A percentile compares a stretch with the other conserved stretches of the same genome.
phyloP scores from a whole-genome alignment of 2,797 vertebrate genomes.

The Liparis tanakae region DNA sequence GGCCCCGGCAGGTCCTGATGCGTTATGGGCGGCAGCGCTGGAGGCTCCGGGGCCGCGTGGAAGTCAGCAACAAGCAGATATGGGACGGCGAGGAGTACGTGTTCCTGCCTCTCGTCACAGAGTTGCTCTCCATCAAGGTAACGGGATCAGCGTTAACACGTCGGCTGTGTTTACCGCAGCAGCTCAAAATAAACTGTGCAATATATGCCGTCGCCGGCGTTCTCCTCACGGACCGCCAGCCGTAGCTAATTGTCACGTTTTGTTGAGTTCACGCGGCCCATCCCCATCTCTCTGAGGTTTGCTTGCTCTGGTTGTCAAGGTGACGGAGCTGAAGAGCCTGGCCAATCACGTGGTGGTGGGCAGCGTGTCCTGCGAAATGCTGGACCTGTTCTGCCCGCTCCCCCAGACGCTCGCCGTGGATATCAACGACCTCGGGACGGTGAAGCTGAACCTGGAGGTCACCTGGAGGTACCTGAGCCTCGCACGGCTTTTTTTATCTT shows the following conservation, averaged over 20 bases:
- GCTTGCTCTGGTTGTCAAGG: slow-evolving; percentile 79
- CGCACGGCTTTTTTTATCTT: neutral
- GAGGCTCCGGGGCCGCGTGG: slow-evolving; percentile 95
- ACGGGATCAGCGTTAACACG: slow-evolving; percentile 12
- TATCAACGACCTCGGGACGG: slow-evolving; percentile 97
- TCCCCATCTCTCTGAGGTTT: slow-evolving; percentile 21
- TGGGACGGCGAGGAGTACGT: slow-evolving; percentile 99
- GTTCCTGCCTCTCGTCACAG: slow-evolving; percentile 94
- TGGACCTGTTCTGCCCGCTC: slow-evolving; percentile 94
- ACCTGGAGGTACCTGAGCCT: slow-evolving; percentile 91
- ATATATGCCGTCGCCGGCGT: neutral
- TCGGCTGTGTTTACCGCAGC: neutral
- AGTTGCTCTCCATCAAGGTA: slow-evolving; percentile 99
- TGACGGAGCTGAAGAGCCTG: slow-evolving; percentile 96
- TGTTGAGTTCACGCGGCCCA: neutral
- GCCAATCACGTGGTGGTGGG: slow-evolving; percentile 98
- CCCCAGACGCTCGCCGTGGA: slow-evolving; percentile 98
- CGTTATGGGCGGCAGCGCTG: slow-evolving; percentile 96
- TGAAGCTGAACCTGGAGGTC: slow-evolving; percentile 97
- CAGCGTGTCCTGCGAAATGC: slow-evolving; percentile 97
- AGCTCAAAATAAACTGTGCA: neutral
- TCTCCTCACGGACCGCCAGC: neutral
- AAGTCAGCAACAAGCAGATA: slow-evolving; percentile 95
- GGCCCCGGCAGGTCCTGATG: slow-evolving; percentile 91
- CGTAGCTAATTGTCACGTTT: slow-evolving; percentile 1